phyloP scores from a whole-genome alignment of 2,888 invertebrate species.

The Parnassius mnemosyne region DNA sequence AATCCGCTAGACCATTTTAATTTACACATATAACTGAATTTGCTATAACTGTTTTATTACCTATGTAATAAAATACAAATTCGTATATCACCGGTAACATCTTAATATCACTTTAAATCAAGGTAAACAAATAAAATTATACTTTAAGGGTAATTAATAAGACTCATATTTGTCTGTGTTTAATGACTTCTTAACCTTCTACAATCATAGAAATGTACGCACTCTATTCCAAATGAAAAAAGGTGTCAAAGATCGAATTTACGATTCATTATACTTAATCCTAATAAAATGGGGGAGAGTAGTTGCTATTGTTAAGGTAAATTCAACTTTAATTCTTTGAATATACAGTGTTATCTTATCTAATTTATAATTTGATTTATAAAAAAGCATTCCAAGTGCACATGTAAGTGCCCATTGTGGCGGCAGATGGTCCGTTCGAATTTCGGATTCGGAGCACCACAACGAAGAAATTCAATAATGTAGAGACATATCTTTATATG shows the following conservation, averaged over 20 bases:
- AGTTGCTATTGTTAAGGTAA: conserved; percentile 27
- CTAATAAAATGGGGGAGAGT: conserved; percentile 63
- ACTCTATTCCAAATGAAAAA: conserved; percentile 74
- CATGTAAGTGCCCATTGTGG: conserved; percentile 76
- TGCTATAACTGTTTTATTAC: conserved; percentile 21
- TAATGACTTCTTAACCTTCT: conserved; percentile 32
- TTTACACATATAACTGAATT: conserved; percentile 47
- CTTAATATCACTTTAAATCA: conserved; percentile 8
- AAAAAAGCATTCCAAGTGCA: conserved; percentile 67
- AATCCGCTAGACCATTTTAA: conserved; percentile 56
- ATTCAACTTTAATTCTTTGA: conserved; percentile 27
- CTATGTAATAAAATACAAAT: conserved; percentile 19
- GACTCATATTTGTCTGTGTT: background rate
- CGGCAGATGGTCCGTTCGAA: conserved; percentile 70
- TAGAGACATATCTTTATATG: too few relatives aligned
- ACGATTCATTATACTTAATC: conserved; percentile 80
- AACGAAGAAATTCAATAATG: background rate
- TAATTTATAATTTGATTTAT: conserved; percentile 51
- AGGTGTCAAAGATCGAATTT: conserved; percentile 81
- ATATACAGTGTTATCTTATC: conserved; percentile 15
- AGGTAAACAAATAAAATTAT: background rate
- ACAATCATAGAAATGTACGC: conserved; percentile 68
- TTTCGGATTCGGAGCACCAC: conserved; percentile 45
- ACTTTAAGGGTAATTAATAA: background rate
- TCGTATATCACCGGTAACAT: conserved; percentile 22